phyloP scores from a whole-genome alignment of 1,140 invertebrate genomes.

The Drosophila chauvacae region DNA sequence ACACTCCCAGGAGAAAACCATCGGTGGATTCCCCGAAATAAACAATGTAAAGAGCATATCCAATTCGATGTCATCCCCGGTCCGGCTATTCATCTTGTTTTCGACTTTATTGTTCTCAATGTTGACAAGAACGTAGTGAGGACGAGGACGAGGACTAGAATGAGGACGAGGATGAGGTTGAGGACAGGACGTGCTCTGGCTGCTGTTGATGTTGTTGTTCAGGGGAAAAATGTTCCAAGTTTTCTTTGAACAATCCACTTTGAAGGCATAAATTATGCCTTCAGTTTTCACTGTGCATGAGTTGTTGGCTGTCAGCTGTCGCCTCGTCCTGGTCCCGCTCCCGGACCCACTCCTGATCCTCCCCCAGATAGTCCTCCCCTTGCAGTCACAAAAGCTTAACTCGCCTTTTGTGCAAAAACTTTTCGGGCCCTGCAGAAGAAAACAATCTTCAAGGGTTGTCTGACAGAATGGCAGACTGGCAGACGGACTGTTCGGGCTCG shows the following conservation, averaged over 20 bases:
- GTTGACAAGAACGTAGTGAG: constrained; percentile 58
- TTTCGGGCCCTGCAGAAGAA: constrained; percentile 71
- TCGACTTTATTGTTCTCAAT: constrained; percentile 68
- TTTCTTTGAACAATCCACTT: constrained; percentile 79
- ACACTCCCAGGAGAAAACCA: constrained; percentile 5
- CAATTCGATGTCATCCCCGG: constrained; percentile 46
- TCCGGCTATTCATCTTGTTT: constrained; percentile 59
- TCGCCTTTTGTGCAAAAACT: constrained; percentile 75
- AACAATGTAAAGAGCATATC: constrained; percentile 43
- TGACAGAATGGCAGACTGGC: constrained; percentile 43
- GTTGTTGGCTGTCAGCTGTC: constrained; percentile 72
- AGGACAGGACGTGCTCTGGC: constrained; percentile 52
- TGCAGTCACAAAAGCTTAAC: constrained; percentile 66
- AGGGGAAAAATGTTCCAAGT: constrained; percentile 71
- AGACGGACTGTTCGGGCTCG: constrained; percentile 26
- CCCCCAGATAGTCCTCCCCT: constrained; percentile 22
- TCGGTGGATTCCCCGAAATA: constrained; percentile 13
- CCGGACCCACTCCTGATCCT: constrained; percentile 3
- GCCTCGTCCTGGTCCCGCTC: constrained; percentile 37
- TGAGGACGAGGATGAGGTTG: constrained; percentile 7
- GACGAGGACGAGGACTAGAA: neutral
- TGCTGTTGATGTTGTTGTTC: constrained; percentile 51
- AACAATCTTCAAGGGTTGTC: constrained; percentile 81
- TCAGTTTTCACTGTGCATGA: constrained; percentile 79
- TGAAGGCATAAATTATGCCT: constrained; percentile 83